A percentile compares a stretch with the other conserved stretches of the same genome.
Evolutionary conservation across 2,113 vertebrate genomes (phyloP).

Genomic region (cat (Felis catus)): DNA sequence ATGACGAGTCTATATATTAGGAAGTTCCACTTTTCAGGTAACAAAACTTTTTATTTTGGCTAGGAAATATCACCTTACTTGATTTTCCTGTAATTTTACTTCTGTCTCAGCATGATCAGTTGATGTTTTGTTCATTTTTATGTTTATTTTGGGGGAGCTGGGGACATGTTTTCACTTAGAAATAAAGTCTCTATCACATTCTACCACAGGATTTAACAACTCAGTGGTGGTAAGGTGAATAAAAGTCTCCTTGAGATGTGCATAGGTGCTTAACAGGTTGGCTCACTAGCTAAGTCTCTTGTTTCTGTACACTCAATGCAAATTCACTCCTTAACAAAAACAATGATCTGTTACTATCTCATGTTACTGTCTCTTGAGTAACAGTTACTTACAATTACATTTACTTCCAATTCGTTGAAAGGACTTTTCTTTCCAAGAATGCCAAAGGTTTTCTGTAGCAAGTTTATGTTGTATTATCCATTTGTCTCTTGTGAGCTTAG

Average conservation of each 20-base stretch:
- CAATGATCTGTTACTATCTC: background rate
- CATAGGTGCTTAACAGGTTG: background rate
- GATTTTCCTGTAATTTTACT: slow-evolving; percentile 1
- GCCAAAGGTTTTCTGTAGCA: background rate
- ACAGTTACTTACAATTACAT: background rate
- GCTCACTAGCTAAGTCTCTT: background rate
- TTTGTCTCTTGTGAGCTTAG: background rate
- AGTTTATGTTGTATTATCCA: background rate
- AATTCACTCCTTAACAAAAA: background rate
- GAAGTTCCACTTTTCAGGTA: background rate
- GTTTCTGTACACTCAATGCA: background rate
- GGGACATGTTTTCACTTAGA: background rate
- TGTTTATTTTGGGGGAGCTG: background rate
- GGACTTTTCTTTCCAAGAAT: background rate
- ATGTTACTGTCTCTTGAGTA: background rate
- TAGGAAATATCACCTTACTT: background rate
- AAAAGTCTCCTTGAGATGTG: background rate
- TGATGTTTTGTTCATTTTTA: background rate
- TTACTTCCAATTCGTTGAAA: background rate
- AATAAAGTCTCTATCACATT: background rate
- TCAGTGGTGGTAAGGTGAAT: background rate
- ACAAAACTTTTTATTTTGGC: slow-evolving; percentile 1
- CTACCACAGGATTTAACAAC: background rate
- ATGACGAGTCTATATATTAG: background rate
- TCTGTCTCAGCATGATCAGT: background rate